These are phyloP conservation scores for Acronicta psi DNA, from an alignment of 2,888 invertebrate genomes.

Conservation along the genomic window DNA sequence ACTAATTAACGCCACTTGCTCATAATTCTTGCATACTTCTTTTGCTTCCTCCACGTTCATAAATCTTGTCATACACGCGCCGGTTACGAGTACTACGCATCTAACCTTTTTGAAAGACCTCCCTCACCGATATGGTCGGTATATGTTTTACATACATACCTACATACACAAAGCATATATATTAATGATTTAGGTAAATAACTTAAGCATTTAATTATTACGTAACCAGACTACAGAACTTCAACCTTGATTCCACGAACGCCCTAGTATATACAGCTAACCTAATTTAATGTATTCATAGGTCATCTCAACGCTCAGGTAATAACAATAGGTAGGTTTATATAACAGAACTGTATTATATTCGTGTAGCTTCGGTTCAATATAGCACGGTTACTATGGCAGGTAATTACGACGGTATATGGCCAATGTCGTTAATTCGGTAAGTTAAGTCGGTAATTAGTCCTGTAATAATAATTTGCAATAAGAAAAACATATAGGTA, in stretches of 20 bases:
- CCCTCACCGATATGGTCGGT: too few species aligned
- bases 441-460: too few species aligned
- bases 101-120: too few species aligned
- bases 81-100: too few species aligned
- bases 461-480: too few species aligned
- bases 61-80: too few species aligned
- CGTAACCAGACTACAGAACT: not conserved
- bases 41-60: too few species aligned
- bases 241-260: constrained; percentile 5
- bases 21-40: too few species aligned
- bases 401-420: constrained; percentile 23
- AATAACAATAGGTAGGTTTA: constrained; percentile 22
- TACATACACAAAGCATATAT: too few species aligned
- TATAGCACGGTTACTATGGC: constrained; percentile 22
- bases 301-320: constrained; percentile 45
- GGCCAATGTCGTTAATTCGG: not conserved
- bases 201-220: not conserved
- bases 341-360: constrained; percentile 6
- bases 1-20: too few species aligned
- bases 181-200: not conserved
- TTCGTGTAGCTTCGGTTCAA: constrained; percentile 21
- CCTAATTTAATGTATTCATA: constrained; percentile 59
- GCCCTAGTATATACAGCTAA: constrained; percentile 34
- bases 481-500: too few species aligned
- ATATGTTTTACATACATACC: too few species aligned